A percentile compares a stretch with the other conserved stretches of the same genome.
These are phyloP conservation scores for Masnerella sp. DNA, from an alignment of 2,888 invertebrate species.

Conservation along the genomic window DNA sequence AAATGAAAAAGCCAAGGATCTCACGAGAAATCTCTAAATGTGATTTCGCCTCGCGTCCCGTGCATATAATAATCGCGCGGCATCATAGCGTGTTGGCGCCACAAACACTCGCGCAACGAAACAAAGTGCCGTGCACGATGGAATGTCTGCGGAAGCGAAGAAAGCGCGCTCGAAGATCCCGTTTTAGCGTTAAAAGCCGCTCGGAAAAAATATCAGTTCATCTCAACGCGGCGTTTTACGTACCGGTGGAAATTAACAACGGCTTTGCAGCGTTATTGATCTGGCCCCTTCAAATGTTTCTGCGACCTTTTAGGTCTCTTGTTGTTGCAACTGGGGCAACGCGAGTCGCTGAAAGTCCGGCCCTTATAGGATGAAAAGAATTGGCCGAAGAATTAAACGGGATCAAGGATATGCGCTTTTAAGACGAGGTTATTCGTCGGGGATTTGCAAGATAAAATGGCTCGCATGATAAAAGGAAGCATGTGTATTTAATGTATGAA, in stretches of 20 bases:
- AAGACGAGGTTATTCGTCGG: constrained; percentile 37
- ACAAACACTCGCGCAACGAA: constrained; percentile 14
- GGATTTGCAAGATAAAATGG: constrained; percentile 44
- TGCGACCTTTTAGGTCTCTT: constrained; percentile 5
- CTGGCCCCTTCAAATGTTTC: constrained; percentile 28
- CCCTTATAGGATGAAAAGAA: constrained; percentile 38
- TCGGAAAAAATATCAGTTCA: constrained; percentile 65
- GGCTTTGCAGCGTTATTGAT: constrained; percentile 34
- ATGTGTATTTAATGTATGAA: constrained; percentile 32
- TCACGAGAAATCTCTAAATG: constrained; percentile 38
- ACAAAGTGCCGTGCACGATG: constrained; percentile 4
- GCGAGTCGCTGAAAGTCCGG: constrained; percentile 33
- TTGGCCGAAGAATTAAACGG: constrained; percentile 43
- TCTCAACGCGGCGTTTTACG: constrained; percentile 63
- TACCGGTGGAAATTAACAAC: constrained; percentile 52
- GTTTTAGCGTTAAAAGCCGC: constrained; percentile 63
- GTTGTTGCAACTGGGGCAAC: constrained; percentile 18
- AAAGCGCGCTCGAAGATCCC: constrained; percentile 21
- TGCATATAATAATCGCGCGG: constrained; percentile 15
- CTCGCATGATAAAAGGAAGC: constrained; percentile 32
- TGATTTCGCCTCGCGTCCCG: constrained; percentile 18
- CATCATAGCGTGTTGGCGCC: constrained; percentile 19
- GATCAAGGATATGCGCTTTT: constrained; percentile 43
- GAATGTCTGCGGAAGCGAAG: constrained; percentile 24
- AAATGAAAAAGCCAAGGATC: constrained; percentile 27